Conservation (phyloP, 1,140 invertebrate species). For the Diplogasteroides magnus region DNA sequence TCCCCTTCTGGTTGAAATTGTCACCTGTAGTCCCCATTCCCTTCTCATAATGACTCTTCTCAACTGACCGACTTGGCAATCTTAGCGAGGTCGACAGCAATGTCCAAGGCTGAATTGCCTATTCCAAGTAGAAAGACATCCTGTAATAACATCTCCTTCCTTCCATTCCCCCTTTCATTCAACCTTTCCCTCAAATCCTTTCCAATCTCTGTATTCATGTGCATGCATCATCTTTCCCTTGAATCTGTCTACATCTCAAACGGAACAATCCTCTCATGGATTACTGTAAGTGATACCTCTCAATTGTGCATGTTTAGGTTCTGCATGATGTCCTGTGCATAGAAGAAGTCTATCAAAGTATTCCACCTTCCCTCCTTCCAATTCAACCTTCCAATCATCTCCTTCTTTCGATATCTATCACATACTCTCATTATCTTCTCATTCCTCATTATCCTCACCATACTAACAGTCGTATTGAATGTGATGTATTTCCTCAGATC, state of each 20-base stretch:
- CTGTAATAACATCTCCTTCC: not conserved
- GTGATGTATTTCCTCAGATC: constrained; percentile 50
- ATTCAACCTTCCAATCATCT: constrained; percentile 8
- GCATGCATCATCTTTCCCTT: constrained; percentile 59
- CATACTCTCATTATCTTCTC: not conserved
- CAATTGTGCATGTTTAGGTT: constrained; percentile 54
- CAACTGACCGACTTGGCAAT: constrained; percentile 57
- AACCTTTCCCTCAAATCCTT: constrained; percentile 56
- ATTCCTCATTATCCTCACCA: constrained; percentile 23
- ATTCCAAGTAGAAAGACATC: constrained; percentile 61
- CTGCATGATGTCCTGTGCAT: constrained; percentile 58
- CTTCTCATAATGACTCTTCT: not conserved
- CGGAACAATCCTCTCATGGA: not conserved
- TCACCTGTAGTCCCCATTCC: constrained; percentile 51
- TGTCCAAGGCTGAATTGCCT: constrained; percentile 62
- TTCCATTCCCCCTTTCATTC: not conserved
- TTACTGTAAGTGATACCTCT: constrained; percentile 31
- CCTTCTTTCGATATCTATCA: constrained; percentile 21
- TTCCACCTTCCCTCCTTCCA: constrained; percentile 35
- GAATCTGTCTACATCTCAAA: constrained; percentile 56
- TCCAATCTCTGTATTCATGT: constrained; percentile 56
- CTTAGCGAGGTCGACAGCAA: constrained; percentile 60
- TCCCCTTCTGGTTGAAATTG: constrained; percentile 59
- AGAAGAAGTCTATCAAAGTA: constrained; percentile 54
- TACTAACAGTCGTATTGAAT: constrained; percentile 54